Evolutionary conservation across 2,113 vertebrate species (phyloP).

Genomic region (Ellobius talpinus): DNA sequence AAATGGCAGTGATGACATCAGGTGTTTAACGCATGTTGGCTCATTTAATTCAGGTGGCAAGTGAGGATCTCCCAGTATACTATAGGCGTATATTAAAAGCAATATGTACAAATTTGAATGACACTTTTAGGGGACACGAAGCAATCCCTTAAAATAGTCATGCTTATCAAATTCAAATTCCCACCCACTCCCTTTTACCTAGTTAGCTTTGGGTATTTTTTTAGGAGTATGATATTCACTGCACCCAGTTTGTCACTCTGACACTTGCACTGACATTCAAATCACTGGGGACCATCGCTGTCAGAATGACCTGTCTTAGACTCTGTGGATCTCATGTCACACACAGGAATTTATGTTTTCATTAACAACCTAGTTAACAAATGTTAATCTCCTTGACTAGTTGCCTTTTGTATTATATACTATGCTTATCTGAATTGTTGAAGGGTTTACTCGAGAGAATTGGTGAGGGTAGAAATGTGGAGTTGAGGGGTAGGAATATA

Average conservation of each 20-base stretch:
- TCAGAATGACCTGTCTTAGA: conserved; percentile 17
- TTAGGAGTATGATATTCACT: not conserved
- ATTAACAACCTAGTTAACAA: conserved; percentile 21
- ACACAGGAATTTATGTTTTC: conserved; percentile 39
- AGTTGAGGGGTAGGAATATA: conserved; percentile 21
- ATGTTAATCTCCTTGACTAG: conserved; percentile 5
- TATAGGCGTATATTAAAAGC: not conserved
- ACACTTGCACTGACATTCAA: not conserved
- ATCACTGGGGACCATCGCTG: conserved; percentile 29
- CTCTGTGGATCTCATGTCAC: not conserved
- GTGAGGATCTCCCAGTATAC: not conserved
- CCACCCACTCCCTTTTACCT: not conserved
- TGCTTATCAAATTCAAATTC: not conserved
- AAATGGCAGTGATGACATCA: not conserved
- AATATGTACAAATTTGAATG: not conserved
- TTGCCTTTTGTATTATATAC: not conserved
- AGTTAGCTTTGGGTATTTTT: not conserved
- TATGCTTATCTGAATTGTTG: conserved; percentile 17
- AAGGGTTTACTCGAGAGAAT: not conserved
- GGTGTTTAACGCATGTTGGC: conserved; percentile 6
- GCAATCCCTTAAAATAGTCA: not conserved
- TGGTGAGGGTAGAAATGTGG: not conserved
- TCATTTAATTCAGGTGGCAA: not conserved
- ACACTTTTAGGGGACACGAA: not conserved
- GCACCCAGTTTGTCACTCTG: conserved; percentile 9